These are phyloP conservation scores for Tinea trinotella DNA, from an alignment of 2,888 invertebrate genomes.

Conservation along the genomic window DNA sequence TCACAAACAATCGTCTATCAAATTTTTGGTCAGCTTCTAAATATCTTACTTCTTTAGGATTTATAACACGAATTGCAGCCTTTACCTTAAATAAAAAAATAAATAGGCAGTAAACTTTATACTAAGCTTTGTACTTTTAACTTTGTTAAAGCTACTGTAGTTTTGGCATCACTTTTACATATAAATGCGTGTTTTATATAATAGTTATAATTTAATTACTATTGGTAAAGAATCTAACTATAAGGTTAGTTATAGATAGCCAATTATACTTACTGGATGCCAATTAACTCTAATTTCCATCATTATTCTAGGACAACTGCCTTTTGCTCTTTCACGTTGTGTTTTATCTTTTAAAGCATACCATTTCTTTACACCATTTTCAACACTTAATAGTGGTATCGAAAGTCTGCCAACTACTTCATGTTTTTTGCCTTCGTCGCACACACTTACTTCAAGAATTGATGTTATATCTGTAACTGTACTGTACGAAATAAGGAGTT, in stretches of 20 bases:
- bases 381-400: conserved; percentile 87
- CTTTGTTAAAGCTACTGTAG: too few relatives aligned
- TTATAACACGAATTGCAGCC: conserved; percentile 89
- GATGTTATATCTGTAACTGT: conserved; percentile 93
- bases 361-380: conserved; percentile 91
- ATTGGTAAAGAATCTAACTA: too few relatives aligned
- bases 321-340: conserved; percentile 86
- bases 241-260: too few relatives aligned
- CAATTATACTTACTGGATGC: conserved; percentile 86
- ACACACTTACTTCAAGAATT: conserved; percentile 90
- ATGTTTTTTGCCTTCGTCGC: conserved; percentile 95
- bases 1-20: conserved; percentile 90
- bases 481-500: too few relatives aligned
- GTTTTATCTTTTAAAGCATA: conserved; percentile 95
- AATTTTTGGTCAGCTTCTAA: conserved; percentile 91
- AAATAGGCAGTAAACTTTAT: too few relatives aligned
- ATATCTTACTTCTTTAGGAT: conserved; percentile 93
- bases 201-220: not conserved
- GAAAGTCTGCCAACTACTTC: conserved; percentile 94
- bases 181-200: too few relatives aligned
- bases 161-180: too few relatives aligned
- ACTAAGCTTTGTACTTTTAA: too few relatives aligned
- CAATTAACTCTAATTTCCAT: conserved; percentile 91
- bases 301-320: conserved; percentile 84
- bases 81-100: conserved; percentile 38